These are phyloP conservation scores for Abramis brama DNA, from an alignment of 2,113 vertebrate genomes.

Conservation along the genomic window DNA sequence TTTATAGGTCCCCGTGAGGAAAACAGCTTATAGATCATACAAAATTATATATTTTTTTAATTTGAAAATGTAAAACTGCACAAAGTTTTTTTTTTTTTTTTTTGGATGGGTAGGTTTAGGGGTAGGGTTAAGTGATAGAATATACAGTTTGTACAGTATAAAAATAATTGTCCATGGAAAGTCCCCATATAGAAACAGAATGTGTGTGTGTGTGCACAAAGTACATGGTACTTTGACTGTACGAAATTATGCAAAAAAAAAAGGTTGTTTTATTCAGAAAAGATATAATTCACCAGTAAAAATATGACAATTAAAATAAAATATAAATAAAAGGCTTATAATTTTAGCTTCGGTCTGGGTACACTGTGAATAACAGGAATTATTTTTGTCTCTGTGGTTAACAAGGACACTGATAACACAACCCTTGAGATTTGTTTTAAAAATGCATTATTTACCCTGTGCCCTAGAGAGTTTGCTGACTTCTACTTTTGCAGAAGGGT, in stretches of 20 bases:
- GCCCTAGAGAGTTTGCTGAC: slow-evolving; percentile 44
- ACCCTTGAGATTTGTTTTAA: slow-evolving; percentile 32
- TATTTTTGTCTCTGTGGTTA: slow-evolving; percentile 18
- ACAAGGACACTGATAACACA: slow-evolving; percentile 23
- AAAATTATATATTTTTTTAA: too few species aligned
- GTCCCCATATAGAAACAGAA: too few species aligned
- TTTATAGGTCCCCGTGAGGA: too few species aligned
- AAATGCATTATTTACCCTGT: slow-evolving; percentile 24
- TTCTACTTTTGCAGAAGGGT: slow-evolving; percentile 35
- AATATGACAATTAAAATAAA: neutral
- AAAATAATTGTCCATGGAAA: too few species aligned
- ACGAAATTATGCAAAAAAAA: neutral
- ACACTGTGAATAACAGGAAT: neutral
- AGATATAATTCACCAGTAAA: neutral
- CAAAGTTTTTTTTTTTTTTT: too few species aligned
- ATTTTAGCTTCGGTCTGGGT: neutral
- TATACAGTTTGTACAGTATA: too few species aligned
- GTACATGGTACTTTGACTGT: neutral
- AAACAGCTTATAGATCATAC: too few species aligned
- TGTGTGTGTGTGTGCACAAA: too few species aligned
- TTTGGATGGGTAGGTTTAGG: too few species aligned
- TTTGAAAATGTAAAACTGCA: too few species aligned
- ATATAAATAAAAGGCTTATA: neutral
- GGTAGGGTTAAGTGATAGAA: too few species aligned
- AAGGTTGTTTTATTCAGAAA: neutral